A percentile compares a stretch with the other conserved stretches of the same genome.
These are phyloP conservation scores for Ceratitis capitata DNA, from an alignment of 1,140 invertebrate species.

Conservation along the genomic window DNA sequence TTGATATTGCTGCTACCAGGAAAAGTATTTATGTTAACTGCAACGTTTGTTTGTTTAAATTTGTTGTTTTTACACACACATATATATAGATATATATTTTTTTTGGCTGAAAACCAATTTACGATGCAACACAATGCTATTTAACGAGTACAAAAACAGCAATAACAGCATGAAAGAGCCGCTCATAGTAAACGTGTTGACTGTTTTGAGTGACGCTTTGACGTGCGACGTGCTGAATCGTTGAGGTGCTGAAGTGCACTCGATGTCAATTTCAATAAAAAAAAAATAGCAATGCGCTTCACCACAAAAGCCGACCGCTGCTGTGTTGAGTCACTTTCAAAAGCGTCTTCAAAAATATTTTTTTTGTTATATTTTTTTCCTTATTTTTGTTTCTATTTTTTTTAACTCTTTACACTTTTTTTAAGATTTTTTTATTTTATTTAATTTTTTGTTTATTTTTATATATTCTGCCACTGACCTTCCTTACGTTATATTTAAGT, in stretches of 20 bases:
- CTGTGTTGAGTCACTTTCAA: not conserved
- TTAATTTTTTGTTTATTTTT: too few species aligned
- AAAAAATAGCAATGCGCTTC: not conserved
- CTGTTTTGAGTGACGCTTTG: not conserved
- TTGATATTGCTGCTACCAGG: slow-evolving; percentile 1
- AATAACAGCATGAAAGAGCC: not conserved
- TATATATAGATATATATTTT: too few species aligned
- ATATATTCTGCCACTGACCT: not conserved
- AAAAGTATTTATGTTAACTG: not conserved
- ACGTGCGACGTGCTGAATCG: not conserved
- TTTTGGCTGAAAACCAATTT: not conserved
- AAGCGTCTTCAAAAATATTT: not conserved
- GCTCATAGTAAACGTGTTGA: not conserved
- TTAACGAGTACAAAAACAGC: not conserved
- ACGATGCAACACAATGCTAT: not conserved
- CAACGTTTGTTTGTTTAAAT: not conserved
- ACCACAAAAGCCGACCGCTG: not conserved
- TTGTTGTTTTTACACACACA: too few species aligned
- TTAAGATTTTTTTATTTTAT: too few species aligned
- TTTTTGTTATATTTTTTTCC: too few species aligned
- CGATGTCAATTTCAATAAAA: not conserved
- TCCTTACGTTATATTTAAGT: not conserved
- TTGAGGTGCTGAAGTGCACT: slow-evolving; percentile 5
- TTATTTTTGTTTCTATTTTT: too few species aligned
- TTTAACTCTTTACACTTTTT: too few species aligned